Percentiles rank a stretch among this genome's conserved stretches.
Evolutionary conservation across 2,797 vertebrate genomes (phyloP).

Genomic region (Mormyrops boulengeri): DNA sequence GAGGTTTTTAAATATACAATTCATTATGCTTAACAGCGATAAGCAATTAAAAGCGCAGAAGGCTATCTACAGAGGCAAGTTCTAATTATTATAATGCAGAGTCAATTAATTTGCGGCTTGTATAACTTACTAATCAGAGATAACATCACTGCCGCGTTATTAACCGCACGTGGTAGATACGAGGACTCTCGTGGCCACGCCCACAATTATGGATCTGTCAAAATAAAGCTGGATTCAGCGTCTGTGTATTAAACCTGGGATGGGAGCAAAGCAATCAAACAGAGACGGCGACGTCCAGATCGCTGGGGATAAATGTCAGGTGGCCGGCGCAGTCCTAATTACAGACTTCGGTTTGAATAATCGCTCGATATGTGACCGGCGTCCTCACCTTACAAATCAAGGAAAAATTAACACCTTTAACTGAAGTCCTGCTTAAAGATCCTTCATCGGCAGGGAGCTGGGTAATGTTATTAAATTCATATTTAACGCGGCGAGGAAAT

Average conservation of each 20-base stretch:
- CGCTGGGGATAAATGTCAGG: neutral
- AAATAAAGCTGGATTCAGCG: neutral
- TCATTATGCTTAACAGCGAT: conserved; percentile 5
- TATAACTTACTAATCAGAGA: neutral
- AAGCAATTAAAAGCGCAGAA: neutral
- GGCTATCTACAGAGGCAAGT: neutral
- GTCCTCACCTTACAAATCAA: neutral
- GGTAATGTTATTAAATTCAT: neutral
- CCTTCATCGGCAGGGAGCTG: neutral
- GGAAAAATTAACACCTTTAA: neutral
- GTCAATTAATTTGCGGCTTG: neutral
- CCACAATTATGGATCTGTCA: neutral
- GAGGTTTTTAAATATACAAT: neutral
- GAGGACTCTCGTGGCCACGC: neutral
- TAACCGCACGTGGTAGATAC: neutral
- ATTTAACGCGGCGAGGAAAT: neutral
- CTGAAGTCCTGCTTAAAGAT: neutral
- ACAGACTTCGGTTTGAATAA: neutral
- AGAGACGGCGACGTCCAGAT: neutral
- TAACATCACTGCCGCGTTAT: neutral
- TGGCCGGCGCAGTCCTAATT: neutral
- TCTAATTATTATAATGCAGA: neutral
- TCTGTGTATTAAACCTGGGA: neutral
- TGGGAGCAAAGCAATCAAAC: neutral
- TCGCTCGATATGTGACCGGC: neutral